Evolutionary conservation across 2,113 vertebrate species (phyloP).

Genomic region (Rhizomys pruinosus): DNA sequence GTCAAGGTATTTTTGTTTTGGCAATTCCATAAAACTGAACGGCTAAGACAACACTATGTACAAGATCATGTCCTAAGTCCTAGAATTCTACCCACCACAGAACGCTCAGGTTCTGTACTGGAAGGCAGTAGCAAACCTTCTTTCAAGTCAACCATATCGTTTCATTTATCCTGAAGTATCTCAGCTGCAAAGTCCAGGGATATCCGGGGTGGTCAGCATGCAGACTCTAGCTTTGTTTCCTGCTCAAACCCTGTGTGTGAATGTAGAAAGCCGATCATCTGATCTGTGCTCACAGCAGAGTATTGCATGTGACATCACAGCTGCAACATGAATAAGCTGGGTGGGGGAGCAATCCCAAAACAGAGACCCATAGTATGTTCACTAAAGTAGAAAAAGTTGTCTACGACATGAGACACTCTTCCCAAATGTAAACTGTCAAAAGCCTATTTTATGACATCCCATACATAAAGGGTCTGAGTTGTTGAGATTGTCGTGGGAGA

Average conservation of each 20-base stretch:
- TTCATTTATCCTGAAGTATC: background rate
- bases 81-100: background rate
- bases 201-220: accelerated
- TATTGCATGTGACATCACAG: background rate
- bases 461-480: background rate
- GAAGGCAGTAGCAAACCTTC: background rate
- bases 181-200: background rate
- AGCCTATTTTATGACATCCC: background rate
- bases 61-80: background rate
- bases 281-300: background rate
- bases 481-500: background rate
- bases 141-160: background rate
- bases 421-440: background rate
- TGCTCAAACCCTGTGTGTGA: background rate
- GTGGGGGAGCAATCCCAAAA: background rate
- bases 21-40: background rate
- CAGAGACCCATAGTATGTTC: background rate
- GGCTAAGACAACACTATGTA: too few species aligned
- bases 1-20: background rate
- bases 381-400: background rate
- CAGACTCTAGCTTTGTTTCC: background rate
- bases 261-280: accelerated
- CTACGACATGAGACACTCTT: background rate
- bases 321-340: background rate
- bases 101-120: background rate